phyloP scores from a whole-genome alignment of 1,140 invertebrate species.

The Chironomus striatipennis region DNA sequence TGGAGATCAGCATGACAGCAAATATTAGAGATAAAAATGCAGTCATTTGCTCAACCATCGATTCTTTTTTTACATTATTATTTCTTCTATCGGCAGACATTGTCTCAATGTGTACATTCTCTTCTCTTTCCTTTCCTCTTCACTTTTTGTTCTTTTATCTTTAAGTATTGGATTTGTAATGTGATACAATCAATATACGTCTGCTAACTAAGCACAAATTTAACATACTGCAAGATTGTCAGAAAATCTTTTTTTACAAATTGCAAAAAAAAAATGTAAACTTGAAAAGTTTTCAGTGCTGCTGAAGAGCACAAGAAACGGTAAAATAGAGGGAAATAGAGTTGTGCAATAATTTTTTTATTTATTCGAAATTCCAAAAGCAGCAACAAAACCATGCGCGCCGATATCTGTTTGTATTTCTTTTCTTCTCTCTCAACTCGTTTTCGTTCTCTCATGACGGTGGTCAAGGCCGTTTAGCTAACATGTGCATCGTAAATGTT shows the following conservation, averaged over 20 bases:
- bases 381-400: too few species aligned
- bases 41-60: background rate
- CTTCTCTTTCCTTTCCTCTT: background rate
- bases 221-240: background rate
- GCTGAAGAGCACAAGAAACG: too few species aligned
- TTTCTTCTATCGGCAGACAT: background rate
- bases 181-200: background rate
- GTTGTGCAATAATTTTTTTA: background rate
- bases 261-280: too few species aligned
- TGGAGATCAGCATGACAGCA: background rate
- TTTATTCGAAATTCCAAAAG: background rate
- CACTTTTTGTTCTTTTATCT: background rate
- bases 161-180: background rate
- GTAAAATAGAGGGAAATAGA: background rate
- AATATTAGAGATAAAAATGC: slow-evolving; percentile 2
- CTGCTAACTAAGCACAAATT: slow-evolving; percentile 2
- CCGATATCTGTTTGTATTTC: too few species aligned
- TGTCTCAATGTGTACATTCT: background rate
- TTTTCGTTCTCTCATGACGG: too few species aligned
- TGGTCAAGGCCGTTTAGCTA: too few species aligned
- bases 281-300: too few species aligned
- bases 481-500: too few species aligned
- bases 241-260: background rate
- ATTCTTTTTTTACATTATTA: background rate
- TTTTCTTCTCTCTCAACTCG: too few species aligned